Evolutionary conservation across 2,113 vertebrate species (phyloP).

Genomic region (Cinclus mexicanus): DNA sequence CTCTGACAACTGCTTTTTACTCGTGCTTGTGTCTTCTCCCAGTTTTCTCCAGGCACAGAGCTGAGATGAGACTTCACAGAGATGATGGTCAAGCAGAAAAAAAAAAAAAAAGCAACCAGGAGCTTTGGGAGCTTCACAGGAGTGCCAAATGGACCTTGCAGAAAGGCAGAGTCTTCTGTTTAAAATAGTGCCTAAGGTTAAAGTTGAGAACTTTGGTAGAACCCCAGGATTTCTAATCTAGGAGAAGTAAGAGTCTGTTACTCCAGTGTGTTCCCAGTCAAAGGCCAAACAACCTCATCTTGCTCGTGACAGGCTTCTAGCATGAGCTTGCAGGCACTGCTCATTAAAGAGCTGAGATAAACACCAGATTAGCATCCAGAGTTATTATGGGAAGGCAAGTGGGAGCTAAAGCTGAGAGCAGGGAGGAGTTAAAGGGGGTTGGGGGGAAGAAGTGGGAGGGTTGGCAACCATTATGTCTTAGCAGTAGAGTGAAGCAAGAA

Average conservation of each 20-base stretch:
- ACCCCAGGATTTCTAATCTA: background rate
- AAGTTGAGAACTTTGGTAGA: background rate
- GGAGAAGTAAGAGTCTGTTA: background rate
- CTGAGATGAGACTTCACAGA: background rate
- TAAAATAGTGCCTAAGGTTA: background rate
- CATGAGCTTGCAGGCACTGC: background rate
- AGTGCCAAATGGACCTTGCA: background rate
- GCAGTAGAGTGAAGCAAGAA: background rate
- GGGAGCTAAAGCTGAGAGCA: slow-evolving; percentile 12
- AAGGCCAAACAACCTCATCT: background rate
- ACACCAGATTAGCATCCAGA: slow-evolving; percentile 18
- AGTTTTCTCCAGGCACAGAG: background rate
- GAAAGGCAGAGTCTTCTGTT: background rate
- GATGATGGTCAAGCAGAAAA: background rate
- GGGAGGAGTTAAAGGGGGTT: background rate
- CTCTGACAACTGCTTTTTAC: background rate
- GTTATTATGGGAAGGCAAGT: slow-evolving; percentile 12
- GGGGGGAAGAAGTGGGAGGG: background rate
- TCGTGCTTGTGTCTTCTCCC: background rate
- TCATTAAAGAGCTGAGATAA: background rate
- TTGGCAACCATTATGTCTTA: background rate
- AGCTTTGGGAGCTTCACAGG: background rate
- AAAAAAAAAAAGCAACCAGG: background rate
- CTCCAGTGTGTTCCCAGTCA: background rate
- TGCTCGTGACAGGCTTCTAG: background rate